Evolutionary conservation across 2,797 vertebrate genomes (phyloP).

Genomic region (Liasis olivaceus): DNA sequence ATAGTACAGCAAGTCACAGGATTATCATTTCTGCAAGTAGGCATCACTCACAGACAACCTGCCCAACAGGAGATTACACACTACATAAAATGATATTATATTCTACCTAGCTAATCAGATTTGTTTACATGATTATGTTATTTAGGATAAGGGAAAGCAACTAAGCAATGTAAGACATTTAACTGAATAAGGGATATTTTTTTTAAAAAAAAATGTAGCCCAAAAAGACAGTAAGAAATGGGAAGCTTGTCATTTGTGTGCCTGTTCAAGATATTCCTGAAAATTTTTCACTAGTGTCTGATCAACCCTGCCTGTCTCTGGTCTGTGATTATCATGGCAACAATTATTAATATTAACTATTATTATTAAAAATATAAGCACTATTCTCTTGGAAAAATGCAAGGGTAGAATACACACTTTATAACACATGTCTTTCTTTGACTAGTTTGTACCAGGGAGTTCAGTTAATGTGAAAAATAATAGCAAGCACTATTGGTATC

Average conservation of each 20-base stretch:
- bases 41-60: neutral
- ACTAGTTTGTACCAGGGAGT: conserved; percentile 4
- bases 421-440: neutral
- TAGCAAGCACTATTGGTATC: conserved; percentile 32
- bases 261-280: neutral
- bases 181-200: neutral
- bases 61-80: neutral
- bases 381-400: neutral
- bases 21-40: neutral
- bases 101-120: neutral
- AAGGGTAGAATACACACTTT: neutral
- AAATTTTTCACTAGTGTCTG: neutral
- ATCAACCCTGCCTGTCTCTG: neutral
- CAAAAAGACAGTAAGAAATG: neutral
- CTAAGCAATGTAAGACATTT: neutral
- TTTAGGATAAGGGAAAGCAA: neutral
- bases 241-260: neutral
- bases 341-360: neutral
- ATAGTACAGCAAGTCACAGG: neutral
- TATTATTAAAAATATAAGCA: neutral
- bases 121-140: neutral
- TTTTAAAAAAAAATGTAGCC: neutral
- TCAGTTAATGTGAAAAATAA: conserved; percentile 40
- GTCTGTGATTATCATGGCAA: neutral
- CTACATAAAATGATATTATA: neutral